Base-by-base conservation (phyloP, 2,113 vertebrate genomes). In the Jaculus jaculus region DNA sequence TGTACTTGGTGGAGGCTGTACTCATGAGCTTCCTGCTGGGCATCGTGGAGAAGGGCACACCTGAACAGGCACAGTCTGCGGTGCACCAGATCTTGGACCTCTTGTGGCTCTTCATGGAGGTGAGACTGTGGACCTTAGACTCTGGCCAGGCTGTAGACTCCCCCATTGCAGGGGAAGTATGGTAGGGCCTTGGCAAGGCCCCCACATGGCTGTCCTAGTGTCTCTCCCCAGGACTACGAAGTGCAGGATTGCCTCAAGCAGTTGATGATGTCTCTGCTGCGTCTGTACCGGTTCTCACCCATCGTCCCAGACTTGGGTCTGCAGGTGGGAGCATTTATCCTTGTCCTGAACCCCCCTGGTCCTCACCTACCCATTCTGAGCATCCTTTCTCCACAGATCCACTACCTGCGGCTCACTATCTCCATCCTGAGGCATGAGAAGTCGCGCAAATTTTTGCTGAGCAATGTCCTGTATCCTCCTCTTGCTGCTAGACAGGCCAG, bases 71-170 rank as follows among this genome's bases (percentile, higher is more conserved):
- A 4, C 99, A 99, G 84, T 98, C 99, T 0, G 97, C 99, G 68
- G 99, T 99, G 85, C 99, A 99, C 93, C 99, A 99, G 92, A 97
- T 99, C 4, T 97, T 99, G 47, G 99, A 99, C 91, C 98, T 99
- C 80, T 99, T 99, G 98, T 99, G 99, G 99, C 98, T 99, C 86
- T 99, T 99, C 93, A 99, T 99, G 99, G 99, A 99, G 99, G 99
- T 99, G 80, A 98, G 97, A 80, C 42, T 60, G 73, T 30, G 3
- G 12, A 60, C 21, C 34, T 17, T 23, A 0, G 78, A 17, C 81
- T 92, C 13, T 1, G 42, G 65, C 47, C 7, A 0, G 47, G 65
- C 18, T 0, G 2, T 58, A 26, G 79, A 58, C 58, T 34, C 28
- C 34, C 5, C 9, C 2, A 16, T 39, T 32, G 1, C 3, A 0